These are phyloP conservation scores for Nesogale talazaci DNA, from an alignment of 2,113 vertebrate species.

Conservation along the genomic window DNA sequence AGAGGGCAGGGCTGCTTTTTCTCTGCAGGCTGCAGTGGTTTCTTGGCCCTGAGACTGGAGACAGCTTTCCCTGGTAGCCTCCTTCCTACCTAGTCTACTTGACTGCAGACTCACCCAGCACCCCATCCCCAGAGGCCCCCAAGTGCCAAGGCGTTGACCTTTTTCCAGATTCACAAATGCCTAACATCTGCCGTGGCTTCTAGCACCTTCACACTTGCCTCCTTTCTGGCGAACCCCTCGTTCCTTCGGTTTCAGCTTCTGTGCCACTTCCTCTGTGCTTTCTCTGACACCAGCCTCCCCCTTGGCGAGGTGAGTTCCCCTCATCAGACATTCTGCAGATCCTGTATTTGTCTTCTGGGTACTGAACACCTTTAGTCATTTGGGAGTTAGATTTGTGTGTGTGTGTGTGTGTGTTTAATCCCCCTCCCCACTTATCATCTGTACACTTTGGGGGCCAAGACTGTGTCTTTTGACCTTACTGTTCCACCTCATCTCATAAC, in stretches of 20 bases:
- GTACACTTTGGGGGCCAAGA: background rate
- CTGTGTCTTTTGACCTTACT: background rate
- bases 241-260: slow-evolving; percentile 24
- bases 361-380: background rate
- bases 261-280: background rate
- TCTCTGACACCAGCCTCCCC: background rate
- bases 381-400: background rate
- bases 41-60: background rate
- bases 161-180: background rate
- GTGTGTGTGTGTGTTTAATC: background rate
- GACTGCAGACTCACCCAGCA: background rate
- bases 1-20: background rate
- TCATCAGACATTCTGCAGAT: background rate
- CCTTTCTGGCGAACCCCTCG: background rate
- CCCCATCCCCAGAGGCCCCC: background rate
- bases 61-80: too few relatives aligned
- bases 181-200: background rate
- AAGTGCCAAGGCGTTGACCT: background rate
- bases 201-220: background rate
- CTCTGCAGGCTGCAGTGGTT: background rate
- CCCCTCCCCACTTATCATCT: background rate
- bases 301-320: background rate
- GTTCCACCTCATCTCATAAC: background rate
- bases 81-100: background rate
- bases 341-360: background rate